Evolutionary conservation across 2,888 invertebrate species (phyloP).

Genomic region (Ophioninae sp.): DNA sequence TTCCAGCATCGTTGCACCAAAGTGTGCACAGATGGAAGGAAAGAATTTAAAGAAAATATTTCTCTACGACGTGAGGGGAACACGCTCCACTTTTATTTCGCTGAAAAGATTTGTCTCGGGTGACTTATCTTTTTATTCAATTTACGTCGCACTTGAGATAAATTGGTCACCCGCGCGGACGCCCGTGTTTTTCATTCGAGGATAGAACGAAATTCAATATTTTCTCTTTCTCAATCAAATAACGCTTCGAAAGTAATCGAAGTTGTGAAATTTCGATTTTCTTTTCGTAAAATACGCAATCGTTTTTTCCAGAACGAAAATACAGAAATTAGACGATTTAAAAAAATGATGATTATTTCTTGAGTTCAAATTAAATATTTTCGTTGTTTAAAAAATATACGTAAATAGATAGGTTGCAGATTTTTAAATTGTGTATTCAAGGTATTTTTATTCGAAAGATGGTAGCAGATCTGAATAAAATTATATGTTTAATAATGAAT

Average conservation of each 20-base stretch:
- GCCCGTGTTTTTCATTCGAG: background rate
- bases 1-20: background rate
- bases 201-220: conserved; percentile 1
- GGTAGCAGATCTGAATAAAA: too few species aligned
- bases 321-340: conserved; percentile 6
- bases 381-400: too few species aligned
- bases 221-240: background rate
- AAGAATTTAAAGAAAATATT: conserved; percentile 53
- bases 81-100: conserved; percentile 17
- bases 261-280: too few species aligned
- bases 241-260: too few species aligned
- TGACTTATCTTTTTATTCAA: conserved; percentile 3
- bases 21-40: conserved; percentile 1
- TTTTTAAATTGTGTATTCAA: too few species aligned
- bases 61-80: background rate
- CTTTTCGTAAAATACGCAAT: too few species aligned
- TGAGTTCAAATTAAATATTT: background rate
- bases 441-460: too few species aligned
- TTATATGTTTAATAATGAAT: too few species aligned
- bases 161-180: background rate
- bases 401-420: too few species aligned
- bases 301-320: too few species aligned
- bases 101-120: conserved; percentile 17
- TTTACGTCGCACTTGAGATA: conserved; percentile 16
- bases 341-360: background rate